Evolutionary conservation across 2,113 vertebrate species (phyloP), one percentile per base, ranked within the genome.

Genomic region (Orthonyx spaldingii): DNA sequence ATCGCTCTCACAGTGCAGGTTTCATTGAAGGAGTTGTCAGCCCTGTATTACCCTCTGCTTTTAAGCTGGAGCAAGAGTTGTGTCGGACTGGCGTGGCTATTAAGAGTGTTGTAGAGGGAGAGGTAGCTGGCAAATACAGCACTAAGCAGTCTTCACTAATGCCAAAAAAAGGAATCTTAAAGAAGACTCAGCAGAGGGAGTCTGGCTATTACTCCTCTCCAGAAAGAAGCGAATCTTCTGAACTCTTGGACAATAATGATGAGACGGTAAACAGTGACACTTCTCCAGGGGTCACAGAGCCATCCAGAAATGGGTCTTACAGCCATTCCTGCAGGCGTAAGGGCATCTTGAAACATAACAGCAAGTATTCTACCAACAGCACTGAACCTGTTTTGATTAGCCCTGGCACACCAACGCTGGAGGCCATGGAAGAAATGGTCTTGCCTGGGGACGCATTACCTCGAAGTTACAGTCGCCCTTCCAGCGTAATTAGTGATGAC

Each of bases 131-230:
- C 84, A 93, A 99, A 98, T 98, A 98, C 69, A 80, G 98, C 97
- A 97, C 97, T 95, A 98, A 98, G 61, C 97, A 98, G 80, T 96
- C 97, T 32, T 98, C 98, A 37, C 97, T 98, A 16, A 98, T 99
- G 96, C 99, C 99, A 89, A 99, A 99, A 97, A 99, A 99, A 96
- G 99, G 99, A 97, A 99, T 99, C 95, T 96, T 99, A 89, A 99
- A 99, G 97, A 99, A 99, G 97, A 99, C 98, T 65, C 99, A 98
- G 96, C 98, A 98, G 95, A 98, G 98, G 80, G 99, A 99, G 90
- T 99, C 99, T 0, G 99, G 99, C 66, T 99, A 99, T 96, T 99
- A 99, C 96, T 99, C 99, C 9, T 99, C 99, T 35, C 99, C 99
- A 3, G 99, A 99, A 91, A 98, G 98, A 94, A 99, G 99, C 0